These are phyloP conservation scores for Nematolebias whitei DNA, from an alignment of 2,113 vertebrate species.

Conservation along the genomic window DNA sequence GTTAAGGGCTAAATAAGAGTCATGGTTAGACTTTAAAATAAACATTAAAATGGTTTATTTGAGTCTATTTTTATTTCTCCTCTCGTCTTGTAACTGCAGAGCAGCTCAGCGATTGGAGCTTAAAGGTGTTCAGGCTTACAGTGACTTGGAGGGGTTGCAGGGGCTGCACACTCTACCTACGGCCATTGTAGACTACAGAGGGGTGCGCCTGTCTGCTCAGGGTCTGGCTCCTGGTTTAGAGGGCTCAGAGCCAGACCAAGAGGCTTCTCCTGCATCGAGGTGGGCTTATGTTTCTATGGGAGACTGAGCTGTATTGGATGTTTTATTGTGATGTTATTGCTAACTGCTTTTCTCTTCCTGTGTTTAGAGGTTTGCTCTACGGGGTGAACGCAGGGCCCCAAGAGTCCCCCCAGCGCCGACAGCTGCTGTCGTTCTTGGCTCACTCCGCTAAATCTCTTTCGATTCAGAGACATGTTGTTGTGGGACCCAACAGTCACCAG, in stretches of 20 bases:
- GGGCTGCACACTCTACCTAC: constrained; percentile 83
- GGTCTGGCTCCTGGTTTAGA: constrained; percentile 83
- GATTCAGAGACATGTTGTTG: constrained; percentile 76
- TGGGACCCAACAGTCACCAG: constrained; percentile 65
- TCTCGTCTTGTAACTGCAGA: constrained; percentile 41
- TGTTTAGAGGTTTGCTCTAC: constrained; percentile 77
- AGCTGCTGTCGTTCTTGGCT: constrained; percentile 76
- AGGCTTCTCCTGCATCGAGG: constrained; percentile 55
- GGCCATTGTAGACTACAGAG: constrained; percentile 83
- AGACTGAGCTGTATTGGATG: not conserved
- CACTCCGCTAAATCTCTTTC: constrained; percentile 75
- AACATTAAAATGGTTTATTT: not conserved
- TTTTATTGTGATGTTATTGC: constrained; percentile 1
- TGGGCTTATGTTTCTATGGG: not conserved
- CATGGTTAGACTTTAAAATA: no score
- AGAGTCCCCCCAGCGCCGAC: constrained; percentile 74
- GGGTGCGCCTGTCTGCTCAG: constrained; percentile 83
- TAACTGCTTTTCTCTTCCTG: constrained; percentile 7
- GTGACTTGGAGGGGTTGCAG: constrained; percentile 69
- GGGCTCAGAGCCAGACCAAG: constrained; percentile 69
- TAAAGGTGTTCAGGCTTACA: constrained; percentile 79
- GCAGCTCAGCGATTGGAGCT: constrained; percentile 82
- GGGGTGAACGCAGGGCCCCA: constrained; percentile 76
- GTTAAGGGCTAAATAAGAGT: no score
- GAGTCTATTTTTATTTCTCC: not conserved